phyloP scores from a whole-genome alignment of 2,797 vertebrate species.

The Smutsia temminckii region DNA sequence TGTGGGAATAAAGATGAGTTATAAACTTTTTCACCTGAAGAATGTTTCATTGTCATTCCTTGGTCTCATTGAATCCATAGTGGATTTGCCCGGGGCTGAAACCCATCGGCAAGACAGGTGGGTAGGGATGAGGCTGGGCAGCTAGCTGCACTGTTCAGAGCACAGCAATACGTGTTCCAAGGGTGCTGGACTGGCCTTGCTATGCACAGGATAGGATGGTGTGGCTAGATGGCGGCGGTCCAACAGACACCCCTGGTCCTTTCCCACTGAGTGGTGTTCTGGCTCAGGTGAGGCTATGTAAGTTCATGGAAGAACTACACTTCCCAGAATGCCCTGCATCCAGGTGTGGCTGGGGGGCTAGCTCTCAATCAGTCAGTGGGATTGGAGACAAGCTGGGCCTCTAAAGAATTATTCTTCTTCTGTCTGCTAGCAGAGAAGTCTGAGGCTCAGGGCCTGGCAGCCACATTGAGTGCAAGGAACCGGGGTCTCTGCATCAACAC shows the following conservation, averaged over 20 bases:
- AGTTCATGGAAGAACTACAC: neutral
- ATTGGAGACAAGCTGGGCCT: neutral
- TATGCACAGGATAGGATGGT: rapidly evolving
- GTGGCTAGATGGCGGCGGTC: rapidly evolving
- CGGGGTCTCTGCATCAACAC: rapidly evolving
- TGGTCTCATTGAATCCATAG: no score
- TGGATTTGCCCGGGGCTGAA: no score
- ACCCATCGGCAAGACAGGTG: no score
- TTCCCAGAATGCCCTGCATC: slow-evolving; percentile 10
- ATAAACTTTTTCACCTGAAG: no score
- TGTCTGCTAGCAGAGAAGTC: neutral
- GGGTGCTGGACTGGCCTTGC: neutral
- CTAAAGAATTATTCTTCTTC: neutral
- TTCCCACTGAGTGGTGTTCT: rapidly evolving
- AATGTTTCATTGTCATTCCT: no score
- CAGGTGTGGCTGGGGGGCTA: neutral
- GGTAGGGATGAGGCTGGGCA: neutral
- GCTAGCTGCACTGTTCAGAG: neutral
- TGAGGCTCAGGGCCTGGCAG: neutral
- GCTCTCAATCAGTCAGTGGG: neutral
- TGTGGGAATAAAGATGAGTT: no score
- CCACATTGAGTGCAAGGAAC: neutral
- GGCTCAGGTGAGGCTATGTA: neutral
- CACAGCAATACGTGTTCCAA: no score
- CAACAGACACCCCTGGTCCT: neutral